These are phyloP conservation scores for Clarias fuscus DNA, from an alignment of 2,797 vertebrate genomes.

Conservation along the genomic window DNA sequence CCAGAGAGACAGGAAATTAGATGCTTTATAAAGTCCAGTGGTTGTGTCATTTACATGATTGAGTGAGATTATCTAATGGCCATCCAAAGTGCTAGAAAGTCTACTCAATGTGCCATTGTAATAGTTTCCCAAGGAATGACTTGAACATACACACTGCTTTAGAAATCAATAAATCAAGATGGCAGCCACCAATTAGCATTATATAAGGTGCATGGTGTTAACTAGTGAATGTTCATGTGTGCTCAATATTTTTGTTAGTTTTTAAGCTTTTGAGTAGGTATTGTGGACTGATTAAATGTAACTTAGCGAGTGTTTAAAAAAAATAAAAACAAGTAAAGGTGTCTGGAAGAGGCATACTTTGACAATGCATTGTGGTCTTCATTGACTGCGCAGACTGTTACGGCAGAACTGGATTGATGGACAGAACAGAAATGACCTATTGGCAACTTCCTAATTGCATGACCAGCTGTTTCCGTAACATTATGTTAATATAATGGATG, in stretches of 20 bases:
- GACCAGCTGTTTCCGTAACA: too few relatives aligned
- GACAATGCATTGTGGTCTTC: too few relatives aligned
- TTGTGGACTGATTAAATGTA: neutral
- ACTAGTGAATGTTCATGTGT: neutral
- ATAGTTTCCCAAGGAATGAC: neutral
- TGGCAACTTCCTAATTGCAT: too few relatives aligned
- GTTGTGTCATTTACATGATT: constrained; percentile 11
- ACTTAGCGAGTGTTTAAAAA: neutral
- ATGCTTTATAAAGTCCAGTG: neutral
- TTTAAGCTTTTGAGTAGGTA: neutral
- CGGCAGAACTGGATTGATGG: too few relatives aligned
- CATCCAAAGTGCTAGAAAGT: neutral
- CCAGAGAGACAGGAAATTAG: neutral
- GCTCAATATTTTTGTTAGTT: too few relatives aligned
- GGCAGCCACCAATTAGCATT: neutral
- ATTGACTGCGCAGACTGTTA: too few relatives aligned
- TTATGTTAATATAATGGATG: too few relatives aligned
- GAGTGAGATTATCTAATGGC: constrained; percentile 1
- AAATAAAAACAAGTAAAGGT: too few relatives aligned
- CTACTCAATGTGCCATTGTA: neutral
- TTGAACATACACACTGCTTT: neutral
- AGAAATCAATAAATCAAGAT: neutral
- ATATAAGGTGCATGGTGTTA: neutral
- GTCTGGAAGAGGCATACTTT: too few relatives aligned
- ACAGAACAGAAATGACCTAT: too few relatives aligned